Evolutionary conservation across 2,113 vertebrate species (phyloP), one percentile per base, ranked within the genome.

Genomic region (Megaceryle maxima): DNA sequence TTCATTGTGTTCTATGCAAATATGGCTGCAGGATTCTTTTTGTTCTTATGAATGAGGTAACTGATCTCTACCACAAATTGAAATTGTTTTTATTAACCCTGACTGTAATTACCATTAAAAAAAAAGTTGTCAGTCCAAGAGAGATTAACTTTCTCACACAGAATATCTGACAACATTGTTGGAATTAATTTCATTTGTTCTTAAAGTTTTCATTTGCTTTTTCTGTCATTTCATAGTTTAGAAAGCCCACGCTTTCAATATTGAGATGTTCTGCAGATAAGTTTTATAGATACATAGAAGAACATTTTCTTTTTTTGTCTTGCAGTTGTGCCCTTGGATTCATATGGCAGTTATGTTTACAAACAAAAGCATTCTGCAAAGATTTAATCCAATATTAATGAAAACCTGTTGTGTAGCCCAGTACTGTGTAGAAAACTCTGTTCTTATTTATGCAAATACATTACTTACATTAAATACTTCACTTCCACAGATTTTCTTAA

Each of bases 61-160:
- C 25, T 73, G 46, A 94, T 95, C 89, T 88, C 88, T 78, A 76
- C 31, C 76, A 78, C 29, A 95, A 97, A 95, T 88, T 6, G 16
- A 93, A 96, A 91, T 80, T 95, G 10, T 51, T 96, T 97, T 96
- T 92, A 90, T 96, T 94, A 96, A 13, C 28, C 91, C 53, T 95
- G 77, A 95, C 83, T 94, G 11, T 85, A 97, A 96, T 94, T 94
- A 63, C 51, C 64, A 24, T 73, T 96, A 93, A 83, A 83, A 91
- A 97, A 97, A 93, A 29, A 88, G 31, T 79, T 93, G 83, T 91
- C 53, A 83, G 37, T 89, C 14, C 50, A 86, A 39, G 43, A 76
- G 51, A 95, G 67, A 95, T 97, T 87, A 94, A 19, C 28, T 92
- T 77, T 88, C 91, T 94, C 39, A 43, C 51, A 77, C 9, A 93